phyloP scores from a whole-genome alignment of 2,113 vertebrate genomes.

The Phylloscopus whistleri region DNA sequence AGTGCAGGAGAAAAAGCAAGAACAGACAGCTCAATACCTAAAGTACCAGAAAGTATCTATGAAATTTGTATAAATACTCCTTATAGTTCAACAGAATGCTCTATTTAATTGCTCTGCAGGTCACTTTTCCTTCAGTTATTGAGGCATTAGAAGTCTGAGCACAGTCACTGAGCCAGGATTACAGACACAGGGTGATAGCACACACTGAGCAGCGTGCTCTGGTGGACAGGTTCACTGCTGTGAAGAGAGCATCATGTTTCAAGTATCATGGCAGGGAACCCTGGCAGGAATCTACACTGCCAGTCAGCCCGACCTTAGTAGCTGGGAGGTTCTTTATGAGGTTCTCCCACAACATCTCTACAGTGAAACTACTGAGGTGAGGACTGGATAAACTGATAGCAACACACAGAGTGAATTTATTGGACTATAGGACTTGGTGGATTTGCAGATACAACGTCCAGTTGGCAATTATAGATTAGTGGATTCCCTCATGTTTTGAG shows the following conservation, averaged over 20 bases:
- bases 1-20: background rate
- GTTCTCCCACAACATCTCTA: background rate
- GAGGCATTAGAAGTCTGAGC: background rate
- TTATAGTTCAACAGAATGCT: background rate
- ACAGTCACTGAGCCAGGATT: background rate
- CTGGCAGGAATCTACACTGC: background rate
- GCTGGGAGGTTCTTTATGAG: background rate
- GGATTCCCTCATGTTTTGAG: background rate
- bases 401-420: rapidly evolving
- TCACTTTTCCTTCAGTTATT: background rate
- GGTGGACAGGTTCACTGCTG: background rate
- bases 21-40: background rate
- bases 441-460: background rate
- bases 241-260: background rate
- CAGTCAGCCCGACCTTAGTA: background rate
- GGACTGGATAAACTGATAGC: background rate
- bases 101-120: background rate
- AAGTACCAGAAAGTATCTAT: background rate
- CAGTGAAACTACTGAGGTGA: background rate
- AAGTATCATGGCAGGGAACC: background rate
- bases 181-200: background rate
- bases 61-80: background rate
- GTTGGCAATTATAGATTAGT: background rate
- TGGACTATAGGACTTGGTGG: background rate
- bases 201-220: background rate